These are phyloP conservation scores for Aptenodytes forsteri DNA, from an alignment of 2,113 vertebrate genomes.

Conservation along the genomic window DNA sequence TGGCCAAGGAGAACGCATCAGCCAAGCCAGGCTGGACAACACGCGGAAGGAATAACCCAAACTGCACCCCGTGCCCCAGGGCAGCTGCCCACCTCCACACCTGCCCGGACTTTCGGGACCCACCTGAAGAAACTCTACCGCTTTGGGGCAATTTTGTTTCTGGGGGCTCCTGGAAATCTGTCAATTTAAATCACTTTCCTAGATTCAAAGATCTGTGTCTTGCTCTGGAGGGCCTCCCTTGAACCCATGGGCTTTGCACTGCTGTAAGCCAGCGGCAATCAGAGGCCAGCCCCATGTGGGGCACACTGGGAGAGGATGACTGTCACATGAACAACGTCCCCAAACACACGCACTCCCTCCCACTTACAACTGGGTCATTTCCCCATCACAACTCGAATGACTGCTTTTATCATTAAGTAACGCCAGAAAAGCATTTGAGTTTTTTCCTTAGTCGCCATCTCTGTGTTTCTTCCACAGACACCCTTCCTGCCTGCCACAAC, in stretches of 20 bases:
- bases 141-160: neutral
- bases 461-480: neutral
- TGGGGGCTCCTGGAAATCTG: neutral
- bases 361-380: neutral
- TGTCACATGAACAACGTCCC: neutral
- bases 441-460: neutral
- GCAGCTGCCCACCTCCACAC: neutral
- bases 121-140: neutral
- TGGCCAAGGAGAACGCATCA: neutral
- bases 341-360: neutral
- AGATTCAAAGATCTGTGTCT: neutral
- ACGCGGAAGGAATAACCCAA: accelerated
- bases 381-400: neutral
- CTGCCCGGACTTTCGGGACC: neutral
- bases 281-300: neutral
- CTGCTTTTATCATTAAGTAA: neutral
- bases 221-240: neutral
- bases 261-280: neutral
- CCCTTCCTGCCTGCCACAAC: neutral
- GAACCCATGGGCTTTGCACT: neutral
- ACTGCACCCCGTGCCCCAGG: neutral
- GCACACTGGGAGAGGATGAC: neutral
- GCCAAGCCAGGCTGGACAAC: neutral
- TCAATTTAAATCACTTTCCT: neutral
- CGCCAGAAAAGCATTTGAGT: neutral